Percentiles rank a stretch among this genome's conserved stretches.
phyloP scores from a whole-genome alignment of 2,113 vertebrate species.

The Gadus chalcogrammus region DNA sequence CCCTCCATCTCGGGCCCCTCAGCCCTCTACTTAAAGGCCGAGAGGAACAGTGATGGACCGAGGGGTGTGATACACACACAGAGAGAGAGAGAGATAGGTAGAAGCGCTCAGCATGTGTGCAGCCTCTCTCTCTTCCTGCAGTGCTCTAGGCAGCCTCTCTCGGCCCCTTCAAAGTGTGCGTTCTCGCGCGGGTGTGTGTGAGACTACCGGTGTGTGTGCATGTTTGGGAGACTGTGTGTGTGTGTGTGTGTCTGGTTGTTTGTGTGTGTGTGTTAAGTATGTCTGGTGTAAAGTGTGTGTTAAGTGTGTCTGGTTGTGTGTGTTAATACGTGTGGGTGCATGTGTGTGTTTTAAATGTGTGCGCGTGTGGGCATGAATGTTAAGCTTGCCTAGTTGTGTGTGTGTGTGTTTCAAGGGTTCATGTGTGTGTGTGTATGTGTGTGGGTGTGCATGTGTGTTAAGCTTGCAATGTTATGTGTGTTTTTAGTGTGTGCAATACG shows the following conservation, averaged over 20 bases:
- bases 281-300: not conserved
- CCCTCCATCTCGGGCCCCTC: conserved; percentile 55
- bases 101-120: conserved; percentile 66
- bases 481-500: not conserved
- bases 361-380: not conserved
- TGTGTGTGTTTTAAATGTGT: too few relatives aligned
- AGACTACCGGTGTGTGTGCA: too few relatives aligned
- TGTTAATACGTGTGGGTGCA: not conserved
- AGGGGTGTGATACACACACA: conserved; percentile 28
- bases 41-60: conserved; percentile 55
- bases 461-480: not conserved
- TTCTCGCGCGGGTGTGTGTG: conserved; percentile 28
- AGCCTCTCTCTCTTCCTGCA: conserved; percentile 53
- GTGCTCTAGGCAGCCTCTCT: conserved; percentile 50
- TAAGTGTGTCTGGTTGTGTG: not conserved
- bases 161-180: conserved; percentile 69
- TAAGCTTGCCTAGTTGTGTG: not conserved
- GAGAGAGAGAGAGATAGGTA: conserved; percentile 47
- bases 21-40: conserved; percentile 63
- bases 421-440: not conserved
- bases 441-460: not conserved
- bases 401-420: not conserved
- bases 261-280: conserved; percentile 1
- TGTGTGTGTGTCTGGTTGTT: not conserved
- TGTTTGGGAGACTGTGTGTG: not conserved